phyloP scores from a whole-genome alignment of 92 coral and sea anemone genomes.

The Parazoanthus atlanticus region DNA sequence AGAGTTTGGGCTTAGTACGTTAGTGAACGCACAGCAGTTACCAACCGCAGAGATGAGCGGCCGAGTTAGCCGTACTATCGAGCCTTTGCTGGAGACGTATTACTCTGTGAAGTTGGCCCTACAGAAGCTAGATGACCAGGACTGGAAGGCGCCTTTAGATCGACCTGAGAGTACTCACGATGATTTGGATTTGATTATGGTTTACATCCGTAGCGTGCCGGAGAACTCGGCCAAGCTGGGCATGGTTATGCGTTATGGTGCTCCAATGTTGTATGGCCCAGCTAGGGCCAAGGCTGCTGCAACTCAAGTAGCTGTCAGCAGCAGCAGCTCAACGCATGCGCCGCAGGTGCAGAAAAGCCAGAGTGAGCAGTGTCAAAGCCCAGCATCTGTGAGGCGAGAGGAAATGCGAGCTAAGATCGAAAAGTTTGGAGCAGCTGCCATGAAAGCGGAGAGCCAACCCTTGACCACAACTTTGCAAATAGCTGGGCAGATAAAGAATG shows the following conservation, averaged over 20 bases:
- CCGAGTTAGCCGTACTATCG: slow-evolving; percentile 81
- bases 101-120: slow-evolving; percentile 89
- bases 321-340: not conserved
- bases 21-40: slow-evolving; percentile 76
- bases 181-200: slow-evolving; percentile 87
- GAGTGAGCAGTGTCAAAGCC: slow-evolving; percentile 10
- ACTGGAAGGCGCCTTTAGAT: slow-evolving; percentile 83
- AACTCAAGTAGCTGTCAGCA: not conserved
- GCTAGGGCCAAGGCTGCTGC: slow-evolving; percentile 12
- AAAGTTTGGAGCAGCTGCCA: slow-evolving; percentile 59
- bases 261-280: slow-evolving; percentile 62
- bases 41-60: slow-evolving; percentile 73
- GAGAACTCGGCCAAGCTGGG: slow-evolving; percentile 81
- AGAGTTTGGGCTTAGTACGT: slow-evolving; percentile 89
- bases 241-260: slow-evolving; percentile 71
- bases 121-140: slow-evolving; percentile 84
- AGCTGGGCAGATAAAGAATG: slow-evolving; percentile 62
- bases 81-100: slow-evolving; percentile 88
- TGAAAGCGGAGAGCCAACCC: slow-evolving; percentile 53
- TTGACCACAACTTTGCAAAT: slow-evolving; percentile 56
- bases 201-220: slow-evolving; percentile 83
- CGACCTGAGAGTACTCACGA: slow-evolving; percentile 71
- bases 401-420: slow-evolving; percentile 54
- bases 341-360: not conserved
- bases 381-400: slow-evolving; percentile 43